phyloP scores from a whole-genome alignment of 2,113 vertebrate species.

The Cyanistes caeruleus region DNA sequence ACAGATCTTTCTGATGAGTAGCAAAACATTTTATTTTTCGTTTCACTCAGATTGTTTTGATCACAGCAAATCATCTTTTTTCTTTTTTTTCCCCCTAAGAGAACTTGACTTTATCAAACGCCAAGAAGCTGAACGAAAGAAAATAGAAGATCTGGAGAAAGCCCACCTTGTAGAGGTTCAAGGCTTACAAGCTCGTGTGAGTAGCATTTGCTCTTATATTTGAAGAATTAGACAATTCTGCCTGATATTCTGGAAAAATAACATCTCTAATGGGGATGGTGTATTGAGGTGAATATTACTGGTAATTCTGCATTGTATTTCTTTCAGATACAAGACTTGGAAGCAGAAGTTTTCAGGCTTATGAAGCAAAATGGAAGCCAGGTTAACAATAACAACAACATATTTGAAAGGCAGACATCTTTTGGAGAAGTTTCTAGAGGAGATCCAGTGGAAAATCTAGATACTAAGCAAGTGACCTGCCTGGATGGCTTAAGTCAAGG shows the following conservation, averaged over 20 bases:
- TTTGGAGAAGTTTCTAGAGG: conserved; percentile 74
- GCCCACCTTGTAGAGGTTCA: conserved; percentile 91
- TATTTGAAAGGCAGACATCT: conserved; percentile 81
- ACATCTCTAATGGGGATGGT: background rate
- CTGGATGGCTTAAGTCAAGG: conserved; percentile 80
- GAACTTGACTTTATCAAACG: conserved; percentile 95
- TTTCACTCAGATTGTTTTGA: background rate
- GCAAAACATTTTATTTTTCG: background rate
- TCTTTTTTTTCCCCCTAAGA: conserved; percentile 70
- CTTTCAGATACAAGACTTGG: conserved; percentile 88
- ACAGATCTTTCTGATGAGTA: background rate
- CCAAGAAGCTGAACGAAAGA: conserved; percentile 91
- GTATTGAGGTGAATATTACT: background rate
- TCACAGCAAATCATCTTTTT: conserved; percentile 33
- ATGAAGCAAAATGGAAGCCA: conserved; percentile 95
- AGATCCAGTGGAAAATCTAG: conserved; percentile 74
- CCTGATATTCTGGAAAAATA: background rate
- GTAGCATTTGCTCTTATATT: background rate
- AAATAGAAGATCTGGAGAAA: conserved; percentile 94
- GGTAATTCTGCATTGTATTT: background rate
- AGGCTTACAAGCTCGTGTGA: conserved; percentile 90
- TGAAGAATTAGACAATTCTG: background rate
- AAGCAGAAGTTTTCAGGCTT: conserved; percentile 91
- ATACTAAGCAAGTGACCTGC: conserved; percentile 74
- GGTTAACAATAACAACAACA: conserved; percentile 97